Conservation (phyloP, 1,140 invertebrate species). For the Trinorchestia longiramus region DNA sequence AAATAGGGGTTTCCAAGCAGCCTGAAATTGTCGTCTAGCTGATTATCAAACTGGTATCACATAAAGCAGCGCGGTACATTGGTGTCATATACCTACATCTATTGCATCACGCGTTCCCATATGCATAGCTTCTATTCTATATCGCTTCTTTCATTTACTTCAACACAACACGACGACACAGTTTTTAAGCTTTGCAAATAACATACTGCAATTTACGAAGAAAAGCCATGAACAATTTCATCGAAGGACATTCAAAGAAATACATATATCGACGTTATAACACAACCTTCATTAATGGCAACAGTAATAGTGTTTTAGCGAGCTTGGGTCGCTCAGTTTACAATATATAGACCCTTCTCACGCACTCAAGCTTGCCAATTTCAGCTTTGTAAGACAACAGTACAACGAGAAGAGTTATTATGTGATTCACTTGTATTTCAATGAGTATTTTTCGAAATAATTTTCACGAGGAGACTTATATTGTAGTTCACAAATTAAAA, state of each 20-base stretch:
- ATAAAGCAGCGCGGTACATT: neutral
- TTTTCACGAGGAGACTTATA: neutral
- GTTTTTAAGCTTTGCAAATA: neutral
- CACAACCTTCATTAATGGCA: neutral
- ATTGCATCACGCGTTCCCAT: neutral
- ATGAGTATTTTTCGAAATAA: neutral
- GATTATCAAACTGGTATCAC: neutral
- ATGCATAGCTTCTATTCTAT: neutral
- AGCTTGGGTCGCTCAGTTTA: neutral
- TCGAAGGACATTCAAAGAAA: neutral
- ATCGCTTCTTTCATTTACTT: too few relatives aligned
- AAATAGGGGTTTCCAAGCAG: neutral
- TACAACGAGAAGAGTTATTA: neutral
- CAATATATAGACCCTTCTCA: neutral
- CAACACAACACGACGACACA: neutral
- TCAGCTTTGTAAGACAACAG: neutral
- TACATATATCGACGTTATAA: neutral
- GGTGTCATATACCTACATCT: neutral
- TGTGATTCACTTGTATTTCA: neutral
- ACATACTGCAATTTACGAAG: neutral
- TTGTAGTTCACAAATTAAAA: neutral
- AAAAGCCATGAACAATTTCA: neutral
- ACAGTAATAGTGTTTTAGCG: neutral
- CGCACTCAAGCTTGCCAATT: neutral
- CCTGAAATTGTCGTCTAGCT: neutral